Conservation (phyloP, 2,113 vertebrate genomes). For the Semnornis frantzii region DNA sequence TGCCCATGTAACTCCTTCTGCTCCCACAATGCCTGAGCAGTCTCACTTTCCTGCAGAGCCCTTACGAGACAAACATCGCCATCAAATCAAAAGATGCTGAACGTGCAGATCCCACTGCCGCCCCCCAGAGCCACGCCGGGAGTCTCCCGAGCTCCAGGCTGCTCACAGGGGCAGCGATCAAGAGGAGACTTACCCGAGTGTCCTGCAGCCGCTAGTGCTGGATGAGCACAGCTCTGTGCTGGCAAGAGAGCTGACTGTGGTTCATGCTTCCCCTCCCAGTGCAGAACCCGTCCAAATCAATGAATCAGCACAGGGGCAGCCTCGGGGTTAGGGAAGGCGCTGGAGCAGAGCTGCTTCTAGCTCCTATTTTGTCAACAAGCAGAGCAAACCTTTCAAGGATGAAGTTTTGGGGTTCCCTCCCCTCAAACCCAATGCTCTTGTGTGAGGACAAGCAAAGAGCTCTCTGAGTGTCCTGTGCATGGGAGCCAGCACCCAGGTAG, state of each 20-base stretch:
- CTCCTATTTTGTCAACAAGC: background rate
- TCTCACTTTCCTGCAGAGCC: background rate
- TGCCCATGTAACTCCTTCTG: background rate
- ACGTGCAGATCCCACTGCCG: background rate
- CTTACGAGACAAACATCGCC: background rate
- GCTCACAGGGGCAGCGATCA: background rate
- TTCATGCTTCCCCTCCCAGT: conserved; percentile 56
- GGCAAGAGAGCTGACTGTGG: conserved; percentile 65
- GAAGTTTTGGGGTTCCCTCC: background rate
- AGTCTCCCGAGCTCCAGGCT: rapidly evolving
- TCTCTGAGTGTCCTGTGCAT: rapidly evolving
- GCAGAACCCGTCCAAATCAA: conserved; percentile 71
- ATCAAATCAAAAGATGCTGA: background rate
- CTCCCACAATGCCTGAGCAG: background rate
- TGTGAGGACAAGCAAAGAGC: background rate
- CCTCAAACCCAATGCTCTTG: background rate
- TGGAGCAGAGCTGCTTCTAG: conserved; percentile 15
- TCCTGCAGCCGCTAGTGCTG: conserved; percentile 7
- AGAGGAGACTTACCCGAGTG: conserved; percentile 66
- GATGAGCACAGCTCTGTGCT: conserved; percentile 56
- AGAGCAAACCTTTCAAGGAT: background rate
- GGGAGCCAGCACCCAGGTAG: background rate
- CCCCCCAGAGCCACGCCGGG: background rate
- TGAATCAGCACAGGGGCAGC: conserved; percentile 77
- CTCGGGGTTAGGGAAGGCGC: conserved; percentile 17